Evolutionary conservation across 2,797 vertebrate species (phyloP).

Genomic region (Sebastes flavidus): DNA sequence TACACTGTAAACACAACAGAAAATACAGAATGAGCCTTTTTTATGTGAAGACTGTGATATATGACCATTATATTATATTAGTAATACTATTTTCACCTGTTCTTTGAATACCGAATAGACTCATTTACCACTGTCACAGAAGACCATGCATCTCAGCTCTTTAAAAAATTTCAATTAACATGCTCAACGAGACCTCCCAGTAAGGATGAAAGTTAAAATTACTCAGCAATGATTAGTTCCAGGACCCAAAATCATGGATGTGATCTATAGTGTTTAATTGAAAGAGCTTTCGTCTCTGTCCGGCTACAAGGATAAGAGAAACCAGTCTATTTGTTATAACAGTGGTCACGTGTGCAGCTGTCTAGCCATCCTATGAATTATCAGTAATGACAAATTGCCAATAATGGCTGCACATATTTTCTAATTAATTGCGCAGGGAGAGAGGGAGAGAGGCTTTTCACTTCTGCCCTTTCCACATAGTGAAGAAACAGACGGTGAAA

Average conservation of each 20-base stretch:
- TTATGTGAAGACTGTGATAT: background rate
- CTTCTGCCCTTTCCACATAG: slow-evolving; percentile 39
- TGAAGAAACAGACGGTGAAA: slow-evolving; percentile 40
- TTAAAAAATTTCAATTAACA: slow-evolving; percentile 70
- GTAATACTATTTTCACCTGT: slow-evolving; percentile 30
- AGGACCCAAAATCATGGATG: slow-evolving; percentile 52
- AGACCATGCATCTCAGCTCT: slow-evolving; percentile 34
- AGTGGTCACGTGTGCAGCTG: slow-evolving; percentile 36
- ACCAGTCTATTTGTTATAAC: slow-evolving; percentile 45
- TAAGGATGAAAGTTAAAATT: slow-evolving; percentile 53
- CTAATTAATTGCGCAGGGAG: slow-evolving; percentile 66
- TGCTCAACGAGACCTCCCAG: slow-evolving; percentile 36
- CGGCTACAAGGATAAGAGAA: slow-evolving; percentile 20
- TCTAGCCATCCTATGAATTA: slow-evolving; percentile 55
- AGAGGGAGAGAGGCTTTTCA: slow-evolving; percentile 24
- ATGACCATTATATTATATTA: slow-evolving; percentile 12
- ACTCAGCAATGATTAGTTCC: slow-evolving; percentile 45
- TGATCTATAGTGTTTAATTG: slow-evolving; percentile 71
- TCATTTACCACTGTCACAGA: slow-evolving; percentile 59
- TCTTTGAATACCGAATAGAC: slow-evolving; percentile 29
- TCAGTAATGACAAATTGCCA: slow-evolving; percentile 63
- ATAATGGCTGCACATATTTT: slow-evolving; percentile 39
- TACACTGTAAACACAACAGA: slow-evolving; percentile 3
- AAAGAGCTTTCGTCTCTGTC: slow-evolving; percentile 52
- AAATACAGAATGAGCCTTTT: background rate